Evolutionary conservation across 2,113 vertebrate species (phyloP).

Genomic region (Corythornis madagascariensis): DNA sequence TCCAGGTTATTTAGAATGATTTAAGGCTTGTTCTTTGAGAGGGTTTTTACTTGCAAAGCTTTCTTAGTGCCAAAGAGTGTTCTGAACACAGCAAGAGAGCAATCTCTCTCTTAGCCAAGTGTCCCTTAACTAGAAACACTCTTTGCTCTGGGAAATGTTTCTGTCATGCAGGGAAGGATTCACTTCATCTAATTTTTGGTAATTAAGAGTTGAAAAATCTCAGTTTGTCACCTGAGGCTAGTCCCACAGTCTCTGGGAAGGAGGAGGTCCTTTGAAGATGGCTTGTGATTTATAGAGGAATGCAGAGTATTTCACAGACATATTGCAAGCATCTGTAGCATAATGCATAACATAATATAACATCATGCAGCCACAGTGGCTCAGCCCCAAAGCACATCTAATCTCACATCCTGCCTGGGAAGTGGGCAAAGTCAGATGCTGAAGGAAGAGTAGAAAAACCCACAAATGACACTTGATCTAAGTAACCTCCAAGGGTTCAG

Average conservation of each 20-base stretch:
- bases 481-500: not conserved
- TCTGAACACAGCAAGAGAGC: not conserved
- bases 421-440: not conserved
- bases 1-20: not conserved
- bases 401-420: not conserved
- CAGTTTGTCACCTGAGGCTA: not conserved
- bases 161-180: not conserved
- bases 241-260: not conserved
- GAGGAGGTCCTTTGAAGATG: not conserved
- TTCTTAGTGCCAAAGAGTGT: slow-evolving; percentile 2
- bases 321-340: not conserved
- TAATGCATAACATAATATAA: not conserved
- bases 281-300: not conserved
- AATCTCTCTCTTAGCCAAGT: not conserved
- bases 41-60: not conserved
- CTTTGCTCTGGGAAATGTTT: not conserved
- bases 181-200: not conserved
- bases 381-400: not conserved
- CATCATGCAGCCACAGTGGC: not conserved
- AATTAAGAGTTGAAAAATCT: slow-evolving; percentile 17
- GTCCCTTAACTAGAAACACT: not conserved
- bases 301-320: not conserved
- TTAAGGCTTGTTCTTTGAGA: not conserved
- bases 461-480: not conserved
- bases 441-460: not conserved